Evolutionary conservation across 2,888 invertebrate species (phyloP), one percentile per base, ranked within the genome.

Genomic region (Aleiodes alternator): DNA sequence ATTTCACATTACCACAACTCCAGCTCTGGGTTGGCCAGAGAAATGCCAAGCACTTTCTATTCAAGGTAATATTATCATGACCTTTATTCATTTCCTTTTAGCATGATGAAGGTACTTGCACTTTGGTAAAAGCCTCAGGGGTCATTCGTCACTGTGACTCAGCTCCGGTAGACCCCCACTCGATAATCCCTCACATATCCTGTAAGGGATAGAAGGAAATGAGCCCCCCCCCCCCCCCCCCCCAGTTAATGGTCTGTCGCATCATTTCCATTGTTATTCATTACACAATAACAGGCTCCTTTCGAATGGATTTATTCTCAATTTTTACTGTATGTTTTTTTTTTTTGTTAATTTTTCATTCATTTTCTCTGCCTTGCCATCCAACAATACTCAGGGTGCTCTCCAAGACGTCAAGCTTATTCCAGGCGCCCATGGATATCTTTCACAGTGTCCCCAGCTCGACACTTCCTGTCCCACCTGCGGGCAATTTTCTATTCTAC

Each of bases 391-490:
- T 91, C n/a, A 97, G 97, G 97, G 97, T 87, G 94, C 94, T 83
- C 92, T 97, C 90, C 96, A 96, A 92, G 96, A 97, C 89, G 95
- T 96, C 86, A 93, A 94, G 90, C 92, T 97, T 90, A 95, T 96
- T 88, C 94, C 94, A 86, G 96, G 96, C 84, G 94, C 96, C 78
- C 95, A 96, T 90, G 97, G 97, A 81, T 96, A 96, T 90, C 91
- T 96, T 87, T 92, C 94, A 84, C 96, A 96, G 90, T 97, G 97
- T 91, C 96, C 96, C 79, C 93, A 94, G 84, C 92, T 95, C 90
- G 95, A 96, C 90, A 94, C 95, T 84, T 94, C 94, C 87, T 97
- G 97, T 90, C 97, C 97, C 80, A 96, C 96, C 66, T 97, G 97
- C 90, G 96, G 96, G 82, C 96, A 97, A 91, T 97, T 96, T 91